phyloP scores from a whole-genome alignment of 2,797 vertebrate species.

The Lepidocolaptes lacrymiger region DNA sequence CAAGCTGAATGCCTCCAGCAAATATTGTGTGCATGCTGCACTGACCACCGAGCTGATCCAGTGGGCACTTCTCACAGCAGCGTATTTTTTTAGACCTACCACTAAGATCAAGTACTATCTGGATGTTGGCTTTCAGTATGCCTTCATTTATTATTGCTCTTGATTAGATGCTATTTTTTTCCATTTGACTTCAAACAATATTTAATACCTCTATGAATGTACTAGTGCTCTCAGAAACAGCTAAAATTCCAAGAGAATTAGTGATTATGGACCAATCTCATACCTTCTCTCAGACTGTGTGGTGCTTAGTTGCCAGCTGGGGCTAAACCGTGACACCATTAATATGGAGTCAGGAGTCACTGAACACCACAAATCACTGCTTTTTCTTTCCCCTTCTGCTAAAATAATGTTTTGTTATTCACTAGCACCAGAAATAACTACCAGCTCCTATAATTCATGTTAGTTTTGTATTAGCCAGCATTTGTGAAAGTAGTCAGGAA shows the following conservation, averaged over 20 bases:
- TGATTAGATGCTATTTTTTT: background rate
- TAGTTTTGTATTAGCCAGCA: background rate
- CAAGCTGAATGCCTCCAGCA: background rate
- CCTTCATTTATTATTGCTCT: background rate
- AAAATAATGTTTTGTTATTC: background rate
- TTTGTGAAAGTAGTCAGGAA: background rate
- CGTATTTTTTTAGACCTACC: background rate
- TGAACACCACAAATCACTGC: background rate
- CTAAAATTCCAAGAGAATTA: background rate
- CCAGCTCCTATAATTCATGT: background rate
- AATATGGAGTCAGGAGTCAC: background rate
- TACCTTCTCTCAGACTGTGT: background rate
- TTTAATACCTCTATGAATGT: background rate
- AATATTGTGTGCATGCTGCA: background rate
- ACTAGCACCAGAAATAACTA: background rate
- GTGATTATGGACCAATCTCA: background rate
- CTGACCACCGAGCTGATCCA: background rate
- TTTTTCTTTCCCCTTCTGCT: background rate
- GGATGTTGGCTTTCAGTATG: background rate
- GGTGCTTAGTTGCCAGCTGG: background rate
- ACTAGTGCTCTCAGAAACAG: background rate
- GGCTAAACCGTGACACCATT: background rate
- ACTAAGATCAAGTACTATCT: background rate
- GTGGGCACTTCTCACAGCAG: background rate
- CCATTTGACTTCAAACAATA: background rate